phyloP scores from a whole-genome alignment of 2,888 invertebrate genomes.

The Drosophila greeni region DNA sequence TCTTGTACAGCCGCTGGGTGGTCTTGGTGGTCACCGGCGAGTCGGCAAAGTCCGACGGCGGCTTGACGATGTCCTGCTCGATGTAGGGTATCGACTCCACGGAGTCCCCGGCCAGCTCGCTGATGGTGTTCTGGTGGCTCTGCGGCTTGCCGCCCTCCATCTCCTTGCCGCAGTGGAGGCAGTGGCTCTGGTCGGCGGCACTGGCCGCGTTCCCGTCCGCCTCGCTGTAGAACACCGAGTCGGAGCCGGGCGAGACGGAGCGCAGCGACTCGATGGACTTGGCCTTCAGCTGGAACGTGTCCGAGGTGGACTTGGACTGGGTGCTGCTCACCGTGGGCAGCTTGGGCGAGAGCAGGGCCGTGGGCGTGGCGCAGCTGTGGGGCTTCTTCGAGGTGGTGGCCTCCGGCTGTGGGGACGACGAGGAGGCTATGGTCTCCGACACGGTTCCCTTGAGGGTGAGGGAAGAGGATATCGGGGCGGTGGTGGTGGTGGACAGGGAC shows the following conservation, averaged over 20 bases:
- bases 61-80: constrained; percentile 87
- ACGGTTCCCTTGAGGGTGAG: constrained; percentile 22
- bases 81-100: constrained; percentile 78
- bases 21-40: constrained; percentile 84
- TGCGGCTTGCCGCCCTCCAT: constrained; percentile 83
- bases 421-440: constrained; percentile 5
- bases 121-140: constrained; percentile 44
- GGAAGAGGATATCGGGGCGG: constrained; percentile 21
- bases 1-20: constrained; percentile 84
- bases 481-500: constrained; percentile 10
- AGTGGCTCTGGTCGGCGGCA: constrained; percentile 83
- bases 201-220: constrained; percentile 81
- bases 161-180: constrained; percentile 91
- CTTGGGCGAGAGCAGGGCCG: constrained; percentile 54
- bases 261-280: constrained; percentile 91
- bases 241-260: constrained; percentile 93
- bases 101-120: constrained; percentile 72
- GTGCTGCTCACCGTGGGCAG: constrained; percentile 20
- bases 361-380: constrained; percentile 63
- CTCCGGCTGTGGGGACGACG: constrained; percentile 34
- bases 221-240: constrained; percentile 93
- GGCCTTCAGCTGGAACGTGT: constrained; percentile 83
- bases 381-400: constrained; percentile 44
- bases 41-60: constrained; percentile 93
- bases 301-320: constrained; percentile 64